Base-by-base conservation (phyloP, 2,888 invertebrate species). In the Andrena chrysosceles region DNA sequence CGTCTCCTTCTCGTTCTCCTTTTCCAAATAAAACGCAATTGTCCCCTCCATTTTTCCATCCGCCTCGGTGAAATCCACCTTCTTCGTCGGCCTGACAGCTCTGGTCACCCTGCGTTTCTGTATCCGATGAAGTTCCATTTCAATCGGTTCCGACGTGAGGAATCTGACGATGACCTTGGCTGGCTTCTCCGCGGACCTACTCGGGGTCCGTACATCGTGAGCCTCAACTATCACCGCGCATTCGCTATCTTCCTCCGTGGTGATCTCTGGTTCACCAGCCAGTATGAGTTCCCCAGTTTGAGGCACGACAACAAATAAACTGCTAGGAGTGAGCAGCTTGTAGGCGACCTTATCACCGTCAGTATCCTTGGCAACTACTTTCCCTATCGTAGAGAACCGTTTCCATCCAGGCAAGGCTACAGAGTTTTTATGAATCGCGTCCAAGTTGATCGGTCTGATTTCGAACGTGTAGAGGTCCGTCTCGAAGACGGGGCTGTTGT, bases 331-430 rank as follows among this genome's bases (percentile, higher is more conserved):
- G 74, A 96, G 95, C 72, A 99, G 94, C 72, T 97, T 96, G 93
- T 99, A 99, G 69, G 97, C 97, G n/a, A 98, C 96, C 89, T 96
- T 96, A 94, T 98, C 98, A n/a, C 97, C 98, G 93, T 99, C 99
- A 0, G 97, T 97, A 93, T 99, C 99, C 72, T 95, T 96, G 0
- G 99, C 99, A 84, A 96, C 96, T 16, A 99, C 98, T 91, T 96
- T 96, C 0, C 98, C 98, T 83, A 99, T 96, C 48, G 96, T 96
- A 1, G 96, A 95, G 92, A 98, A 99, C 77, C 98, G 95, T 90
- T 96, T 96, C 97, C 97, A 97, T 68, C 95, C 95, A 16, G 95
- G 95, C 7, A 77, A 48, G 0, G 54, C 63, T 10, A 63, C 77
- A 0, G 66, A 49, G 16, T 52, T 74, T 69, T 73, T 60, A 31